Evolutionary conservation across 2,888 invertebrate species (phyloP).

Genomic region (Mythimna ferrago): DNA sequence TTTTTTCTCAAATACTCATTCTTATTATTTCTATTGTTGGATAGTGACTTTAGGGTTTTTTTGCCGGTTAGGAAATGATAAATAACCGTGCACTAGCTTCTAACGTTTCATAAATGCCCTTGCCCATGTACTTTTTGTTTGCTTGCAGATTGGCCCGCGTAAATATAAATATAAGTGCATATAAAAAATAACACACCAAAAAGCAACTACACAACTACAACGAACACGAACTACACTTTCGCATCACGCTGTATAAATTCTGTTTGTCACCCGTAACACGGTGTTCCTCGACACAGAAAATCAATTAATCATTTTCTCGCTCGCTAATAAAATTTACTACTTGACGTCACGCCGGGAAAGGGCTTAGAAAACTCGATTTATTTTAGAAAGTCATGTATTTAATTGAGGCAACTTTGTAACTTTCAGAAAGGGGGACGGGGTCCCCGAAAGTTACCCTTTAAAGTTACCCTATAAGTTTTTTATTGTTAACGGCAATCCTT

Average conservation of each 20-base stretch:
- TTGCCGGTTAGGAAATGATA: too few species aligned
- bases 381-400: constrained; percentile 76
- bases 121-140: too few species aligned
- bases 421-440: constrained; percentile 65
- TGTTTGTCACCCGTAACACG: constrained; percentile 72
- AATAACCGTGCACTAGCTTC: too few species aligned
- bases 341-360: constrained; percentile 69
- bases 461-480: constrained; percentile 65
- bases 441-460: constrained; percentile 57
- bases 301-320: constrained; percentile 76
- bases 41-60: too few species aligned
- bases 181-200: not conserved
- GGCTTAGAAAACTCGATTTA: constrained; percentile 71
- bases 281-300: constrained; percentile 67
- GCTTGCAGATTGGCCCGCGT: too few species aligned
- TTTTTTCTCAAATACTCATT: too few species aligned
- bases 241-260: constrained; percentile 67
- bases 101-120: too few species aligned
- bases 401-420: constrained; percentile 75
- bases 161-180: too few species aligned
- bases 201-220: not conserved
- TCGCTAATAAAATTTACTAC: constrained; percentile 78
- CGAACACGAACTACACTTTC: constrained; percentile 37
- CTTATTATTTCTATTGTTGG: too few species aligned
- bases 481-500: constrained; percentile 65